Evolutionary conservation across 1,140 invertebrate genomes (phyloP).

Genomic region (Zaprionus ghesquierei): DNA sequence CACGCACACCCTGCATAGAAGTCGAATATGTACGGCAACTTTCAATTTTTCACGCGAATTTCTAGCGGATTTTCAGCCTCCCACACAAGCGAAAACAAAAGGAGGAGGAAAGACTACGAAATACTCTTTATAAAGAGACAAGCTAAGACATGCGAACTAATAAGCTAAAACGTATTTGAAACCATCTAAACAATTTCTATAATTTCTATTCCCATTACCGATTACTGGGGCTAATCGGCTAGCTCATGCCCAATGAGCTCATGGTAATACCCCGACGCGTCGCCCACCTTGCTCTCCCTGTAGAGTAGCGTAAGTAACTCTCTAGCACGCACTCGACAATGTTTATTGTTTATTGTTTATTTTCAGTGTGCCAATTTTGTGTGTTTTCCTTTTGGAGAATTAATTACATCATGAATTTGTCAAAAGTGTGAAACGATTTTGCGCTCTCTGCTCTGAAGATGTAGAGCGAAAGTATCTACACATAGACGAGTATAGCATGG

Average conservation of each 20-base stretch:
- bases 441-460: neutral
- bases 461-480: neutral
- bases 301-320: conserved; percentile 59
- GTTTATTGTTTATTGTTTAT: conserved; percentile 65
- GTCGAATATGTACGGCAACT: conserved; percentile 50
- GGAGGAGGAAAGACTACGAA: neutral
- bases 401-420: conserved; percentile 77
- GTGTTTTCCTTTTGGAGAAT: conserved; percentile 55
- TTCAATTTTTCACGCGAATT: conserved; percentile 64
- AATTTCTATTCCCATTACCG: too few relatives aligned
- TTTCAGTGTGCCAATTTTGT: conserved; percentile 70
- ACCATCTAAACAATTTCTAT: neutral
- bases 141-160: neutral
- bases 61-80: conserved; percentile 1
- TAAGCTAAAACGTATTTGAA: neutral
- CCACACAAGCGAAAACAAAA: neutral
- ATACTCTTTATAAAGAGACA: conserved; percentile 1
- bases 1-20: neutral
- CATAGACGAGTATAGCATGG: neutral
- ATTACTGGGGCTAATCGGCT: conserved; percentile 11
- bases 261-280: too few relatives aligned
- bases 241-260: neutral
- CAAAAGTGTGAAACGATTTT: conserved; percentile 45
- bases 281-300: neutral
- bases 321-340: conserved; percentile 28